Conservation (phyloP, 2,888 invertebrate genomes). For the Toxonevra muliebris region DNA sequence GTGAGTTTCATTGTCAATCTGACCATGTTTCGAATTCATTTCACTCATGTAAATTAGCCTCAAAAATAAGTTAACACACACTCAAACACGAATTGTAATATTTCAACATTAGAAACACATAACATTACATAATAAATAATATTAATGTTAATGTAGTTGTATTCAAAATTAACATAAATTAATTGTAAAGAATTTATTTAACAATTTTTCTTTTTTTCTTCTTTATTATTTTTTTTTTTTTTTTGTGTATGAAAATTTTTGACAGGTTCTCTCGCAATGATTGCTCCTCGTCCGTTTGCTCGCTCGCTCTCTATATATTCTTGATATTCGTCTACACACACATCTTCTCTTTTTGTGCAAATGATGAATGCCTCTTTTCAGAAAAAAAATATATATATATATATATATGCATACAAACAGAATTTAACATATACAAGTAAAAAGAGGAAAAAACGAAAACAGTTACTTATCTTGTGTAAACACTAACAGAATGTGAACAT, state of each 20-base stretch:
- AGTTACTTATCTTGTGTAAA: not conserved
- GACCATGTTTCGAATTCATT: no score
- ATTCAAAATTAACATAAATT: not conserved
- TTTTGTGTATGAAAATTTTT: conserved; percentile 8
- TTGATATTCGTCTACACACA: not conserved
- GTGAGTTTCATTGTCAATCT: no score
- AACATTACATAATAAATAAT: no score
- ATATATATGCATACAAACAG: not conserved
- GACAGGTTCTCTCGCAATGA: conserved; percentile 10
- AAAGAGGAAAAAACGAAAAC: not conserved
- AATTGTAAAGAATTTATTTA: conserved; percentile 7
- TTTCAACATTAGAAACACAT: no score
- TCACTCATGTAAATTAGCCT: no score
- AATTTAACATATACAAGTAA: not conserved
- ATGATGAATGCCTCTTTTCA: not conserved
- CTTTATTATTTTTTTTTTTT: conserved; percentile 5
- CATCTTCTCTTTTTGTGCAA: not conserved
- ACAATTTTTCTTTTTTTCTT: conserved; percentile 14
- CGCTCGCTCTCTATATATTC: not conserved
- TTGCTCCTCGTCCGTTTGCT: not conserved
- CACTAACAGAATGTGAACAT: not conserved
- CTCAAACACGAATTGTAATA: no score
- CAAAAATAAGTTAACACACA: no score
- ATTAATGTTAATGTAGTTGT: no score
- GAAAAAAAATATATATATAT: not conserved